phyloP scores from a whole-genome alignment of 2,113 vertebrate species.

The Deroptyus accipitrinus region DNA sequence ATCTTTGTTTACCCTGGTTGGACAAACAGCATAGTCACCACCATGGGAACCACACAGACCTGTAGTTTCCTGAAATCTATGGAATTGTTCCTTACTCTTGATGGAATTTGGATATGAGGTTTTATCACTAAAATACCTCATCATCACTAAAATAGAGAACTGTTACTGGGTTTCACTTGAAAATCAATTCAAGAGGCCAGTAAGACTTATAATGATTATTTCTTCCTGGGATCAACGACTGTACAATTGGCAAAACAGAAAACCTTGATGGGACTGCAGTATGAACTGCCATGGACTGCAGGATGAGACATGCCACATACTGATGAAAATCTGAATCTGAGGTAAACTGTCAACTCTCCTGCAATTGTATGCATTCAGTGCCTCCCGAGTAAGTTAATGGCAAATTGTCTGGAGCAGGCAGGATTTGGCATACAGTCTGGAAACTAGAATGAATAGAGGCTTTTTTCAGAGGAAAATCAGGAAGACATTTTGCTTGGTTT shows the following conservation, averaged over 20 bases:
- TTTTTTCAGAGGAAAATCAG: not conserved
- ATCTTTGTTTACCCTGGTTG: not conserved
- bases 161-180: not conserved
- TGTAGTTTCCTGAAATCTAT: not conserved
- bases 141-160: not conserved
- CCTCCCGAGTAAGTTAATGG: not conserved
- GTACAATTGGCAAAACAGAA: not conserved
- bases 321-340: not conserved
- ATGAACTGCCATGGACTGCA: not conserved
- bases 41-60: not conserved
- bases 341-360: not conserved
- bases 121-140: not conserved
- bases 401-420: not conserved
- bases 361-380: not conserved
- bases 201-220: not conserved
- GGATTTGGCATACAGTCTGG: not conserved
- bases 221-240: not conserved
- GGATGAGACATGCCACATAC: not conserved
- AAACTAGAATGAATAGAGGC: conserved; percentile 10
- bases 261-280: not conserved
- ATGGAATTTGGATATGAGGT: not conserved
- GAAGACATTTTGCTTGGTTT: not conserved
- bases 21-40: not conserved
- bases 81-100: not conserved
- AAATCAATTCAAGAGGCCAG: not conserved